phyloP scores from a whole-genome alignment of 2,888 invertebrate genomes.

The Agrochola circellaris region DNA sequence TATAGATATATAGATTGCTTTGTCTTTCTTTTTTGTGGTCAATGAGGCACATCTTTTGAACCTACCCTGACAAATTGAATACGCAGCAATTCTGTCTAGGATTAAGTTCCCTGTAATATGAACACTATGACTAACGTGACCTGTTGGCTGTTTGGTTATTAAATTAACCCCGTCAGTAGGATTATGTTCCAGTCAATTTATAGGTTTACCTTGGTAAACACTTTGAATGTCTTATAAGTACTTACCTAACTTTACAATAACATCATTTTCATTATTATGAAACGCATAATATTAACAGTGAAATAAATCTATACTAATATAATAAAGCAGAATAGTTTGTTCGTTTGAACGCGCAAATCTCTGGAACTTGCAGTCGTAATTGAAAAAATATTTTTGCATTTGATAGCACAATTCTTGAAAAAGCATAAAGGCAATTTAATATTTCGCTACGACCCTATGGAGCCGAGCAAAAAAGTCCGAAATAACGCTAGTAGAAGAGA shows the following conservation, averaged over 20 bases:
- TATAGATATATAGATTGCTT: background rate
- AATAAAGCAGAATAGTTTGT: background rate
- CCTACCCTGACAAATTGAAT: background rate
- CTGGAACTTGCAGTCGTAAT: too few relatives aligned
- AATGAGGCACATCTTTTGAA: background rate
- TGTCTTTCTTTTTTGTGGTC: background rate
- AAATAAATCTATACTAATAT: background rate
- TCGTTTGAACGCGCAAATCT: background rate
- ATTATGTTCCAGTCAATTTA: slow-evolving; percentile 18
- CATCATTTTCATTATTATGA: too few relatives aligned
- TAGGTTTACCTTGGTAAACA: background rate
- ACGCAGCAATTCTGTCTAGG: background rate
- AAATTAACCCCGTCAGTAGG: slow-evolving; percentile 18
- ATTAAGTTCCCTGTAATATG: slow-evolving; percentile 6
- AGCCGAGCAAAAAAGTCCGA: background rate
- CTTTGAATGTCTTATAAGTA: background rate
- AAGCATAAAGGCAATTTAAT: too few relatives aligned
- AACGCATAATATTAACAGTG: too few relatives aligned
- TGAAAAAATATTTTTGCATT: too few relatives aligned
- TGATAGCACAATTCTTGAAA: too few relatives aligned
- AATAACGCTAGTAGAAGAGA: background rate
- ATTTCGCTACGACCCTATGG: background rate
- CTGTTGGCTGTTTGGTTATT: slow-evolving; percentile 15
- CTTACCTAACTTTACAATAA: background rate
- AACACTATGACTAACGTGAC: slow-evolving; percentile 11